A percentile compares a stretch with the other conserved stretches of the same genome.
Evolutionary conservation across 2,797 vertebrate genomes (phyloP).

Genomic region (Cetoscarus ocellatus): DNA sequence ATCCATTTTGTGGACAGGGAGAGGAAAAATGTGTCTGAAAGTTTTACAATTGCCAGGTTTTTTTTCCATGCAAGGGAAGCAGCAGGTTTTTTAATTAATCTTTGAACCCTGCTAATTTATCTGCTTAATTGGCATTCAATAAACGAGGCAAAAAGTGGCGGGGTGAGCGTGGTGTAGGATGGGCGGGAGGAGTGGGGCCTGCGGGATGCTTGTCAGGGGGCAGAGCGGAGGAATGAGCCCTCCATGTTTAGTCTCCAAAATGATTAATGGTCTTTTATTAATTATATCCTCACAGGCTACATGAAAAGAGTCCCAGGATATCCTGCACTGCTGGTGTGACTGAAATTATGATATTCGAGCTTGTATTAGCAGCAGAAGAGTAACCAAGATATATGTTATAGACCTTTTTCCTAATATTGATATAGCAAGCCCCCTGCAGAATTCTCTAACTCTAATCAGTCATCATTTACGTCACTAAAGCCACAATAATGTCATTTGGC

Average conservation of each 20-base stretch:
- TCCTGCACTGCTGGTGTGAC: conserved; percentile 51
- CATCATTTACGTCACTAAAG: background rate
- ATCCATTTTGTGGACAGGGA: conserved; percentile 50
- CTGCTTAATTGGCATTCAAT: conserved; percentile 82
- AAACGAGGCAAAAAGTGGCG: conserved; percentile 65
- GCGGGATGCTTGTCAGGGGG: conserved; percentile 70
- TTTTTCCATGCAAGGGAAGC: conserved; percentile 63
- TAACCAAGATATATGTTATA: too few relatives aligned
- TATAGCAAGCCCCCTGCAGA: background rate
- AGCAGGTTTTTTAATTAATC: conserved; percentile 81
- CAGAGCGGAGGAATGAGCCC: conserved; percentile 71
- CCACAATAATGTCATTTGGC: background rate
- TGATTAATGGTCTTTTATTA: conserved; percentile 84
- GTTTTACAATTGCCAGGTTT: conserved; percentile 53
- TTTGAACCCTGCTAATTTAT: conserved; percentile 82
- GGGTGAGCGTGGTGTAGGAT: conserved; percentile 48
- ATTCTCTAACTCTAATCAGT: background rate
- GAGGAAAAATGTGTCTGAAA: conserved; percentile 43
- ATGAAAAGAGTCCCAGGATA: conserved; percentile 69
- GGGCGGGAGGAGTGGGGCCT: conserved; percentile 55
- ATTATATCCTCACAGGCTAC: conserved; percentile 77
- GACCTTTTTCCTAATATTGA: too few relatives aligned
- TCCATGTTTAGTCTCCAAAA: conserved; percentile 73
- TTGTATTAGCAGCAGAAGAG: too few relatives aligned
- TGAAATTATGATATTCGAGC: conserved; percentile 56